Evolutionary conservation across 2,888 invertebrate species (phyloP), one percentile per base, ranked within the genome.

Genomic region (Mylabris sibirica): DNA sequence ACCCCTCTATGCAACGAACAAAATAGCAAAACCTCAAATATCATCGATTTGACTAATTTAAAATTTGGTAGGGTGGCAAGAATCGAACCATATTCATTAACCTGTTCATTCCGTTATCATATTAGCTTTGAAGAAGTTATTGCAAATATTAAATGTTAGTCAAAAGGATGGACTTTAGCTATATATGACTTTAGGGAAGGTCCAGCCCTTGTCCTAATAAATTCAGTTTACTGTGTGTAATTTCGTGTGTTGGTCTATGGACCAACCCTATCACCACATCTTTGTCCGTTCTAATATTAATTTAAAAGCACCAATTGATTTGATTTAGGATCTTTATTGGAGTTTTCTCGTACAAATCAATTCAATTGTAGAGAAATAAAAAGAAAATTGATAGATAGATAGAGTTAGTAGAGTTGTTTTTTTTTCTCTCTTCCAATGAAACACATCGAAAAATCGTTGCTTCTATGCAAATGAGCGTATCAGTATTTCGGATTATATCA

Each of bases 201-300:
- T 64, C 61, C 64, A 67, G 59, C 67, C 67, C 65, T 65, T 66
- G 70, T 67, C 70, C 70, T 67, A 70, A 70, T 70, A 70, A 70
- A 70, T 70, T 70, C 63, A 62, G 49, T 69, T 63, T 70, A 67
- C 66, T 24, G 14, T 17, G 64, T 62, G 64, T 65, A 70, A 70
- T 70, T 70, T 70, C 63, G 69, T 66, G 59, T 22, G 49, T 53
- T 11, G 12, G 22, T 53, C 3, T 24, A 57, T 61, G 61, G 70
- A 67, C 59, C 64, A 62, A 35, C 64, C 66, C 63, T 24, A 24
- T 22, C 57, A 44, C 44, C 20, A 57, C 20, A 57, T 12, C 57
- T 57, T 57, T 11, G 49, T 49, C 49, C 49, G 1, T 20, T n/a
- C 20, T 53, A 22, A 57, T 24, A 57, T 24, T 57, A 57, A 57